phyloP scores from a whole-genome alignment of 2,113 vertebrate species.

The Paedocypris sp. region DNA sequence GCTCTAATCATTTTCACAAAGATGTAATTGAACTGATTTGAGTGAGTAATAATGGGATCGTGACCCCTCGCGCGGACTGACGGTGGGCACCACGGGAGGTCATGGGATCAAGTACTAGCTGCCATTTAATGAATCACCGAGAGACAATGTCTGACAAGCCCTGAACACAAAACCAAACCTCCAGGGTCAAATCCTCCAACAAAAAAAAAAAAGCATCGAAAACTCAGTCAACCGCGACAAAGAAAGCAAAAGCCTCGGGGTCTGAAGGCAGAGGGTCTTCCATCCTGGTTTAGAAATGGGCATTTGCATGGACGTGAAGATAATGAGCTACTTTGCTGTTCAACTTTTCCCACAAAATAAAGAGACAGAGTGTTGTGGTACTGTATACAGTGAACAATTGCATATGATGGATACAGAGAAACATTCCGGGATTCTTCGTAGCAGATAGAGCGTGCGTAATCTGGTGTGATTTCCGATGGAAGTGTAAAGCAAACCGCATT shows the following conservation, averaged over 20 bases:
- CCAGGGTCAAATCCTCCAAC: background rate
- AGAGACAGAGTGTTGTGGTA: background rate
- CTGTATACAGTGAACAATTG: background rate
- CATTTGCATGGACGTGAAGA: too few relatives aligned
- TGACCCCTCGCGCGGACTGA: background rate
- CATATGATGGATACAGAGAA: background rate
- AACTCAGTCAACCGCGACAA: too few relatives aligned
- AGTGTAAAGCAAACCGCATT: conserved; percentile 38
- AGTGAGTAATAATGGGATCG: background rate
- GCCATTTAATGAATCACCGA: conserved; percentile 20
- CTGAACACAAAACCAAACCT: background rate
- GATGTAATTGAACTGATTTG: conserved; percentile 5
- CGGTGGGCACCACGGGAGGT: conserved; percentile 9
- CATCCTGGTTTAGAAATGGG: too few relatives aligned
- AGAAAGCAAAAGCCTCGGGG: too few relatives aligned
- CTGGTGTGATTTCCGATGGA: conserved; percentile 37
- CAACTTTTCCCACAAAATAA: too few relatives aligned
- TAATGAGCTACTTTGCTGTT: too few relatives aligned
- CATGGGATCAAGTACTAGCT: conserved; percentile 10
- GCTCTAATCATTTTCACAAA: too few relatives aligned
- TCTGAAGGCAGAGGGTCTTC: too few relatives aligned
- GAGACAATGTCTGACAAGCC: background rate
- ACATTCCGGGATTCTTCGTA: conserved; percentile 22
- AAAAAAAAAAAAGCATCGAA: too few relatives aligned
- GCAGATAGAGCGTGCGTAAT: conserved; percentile 35